Base-by-base conservation (phyloP, 1,140 invertebrate species). In the Chrysomallon squamiferum region DNA sequence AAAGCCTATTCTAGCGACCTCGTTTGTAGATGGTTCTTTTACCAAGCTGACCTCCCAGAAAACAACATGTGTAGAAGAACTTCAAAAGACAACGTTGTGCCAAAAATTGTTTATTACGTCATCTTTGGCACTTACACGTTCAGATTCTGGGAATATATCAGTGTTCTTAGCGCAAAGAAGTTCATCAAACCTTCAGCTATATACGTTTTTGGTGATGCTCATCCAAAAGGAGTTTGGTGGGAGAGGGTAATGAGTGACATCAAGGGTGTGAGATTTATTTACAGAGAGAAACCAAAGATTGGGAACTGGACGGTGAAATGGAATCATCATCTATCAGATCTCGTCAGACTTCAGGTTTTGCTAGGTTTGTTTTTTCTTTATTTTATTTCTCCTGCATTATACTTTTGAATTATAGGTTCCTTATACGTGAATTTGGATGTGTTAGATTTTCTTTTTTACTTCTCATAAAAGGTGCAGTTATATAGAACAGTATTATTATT, bases 61-160 rank as follows among this genome's bases (percentile, higher is more conserved):
- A 41, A 41, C 7, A 18, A 18, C 47, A 54, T 49, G 20, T 43
- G 50, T 32, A 35, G 18, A 15, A 33, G 38, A 27, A 35, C 38
- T 41, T 7, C 6, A 43, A 38, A 43, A 22, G 58, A 38, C 22
- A 20, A 22, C 15, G 29, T 49, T 6, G 62, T 71, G 5, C 69
- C 69, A 9, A 63, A 54, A 45, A 56, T 68, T 43, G 69, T 71
- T 20, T 71, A 71, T n/a, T 71, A 63, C 25, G 65, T 71, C 41
- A 71, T 66, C 22, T 71, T 68, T 35, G 69, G 69, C 6, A 30
- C 61, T 7, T 71, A 68, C 62, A 59, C 22, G 5, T 71, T 71
- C 58, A 15, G 62, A 18, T 68, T 71, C 49, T 65, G 62, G 62
- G 45, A 71, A 32, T 71, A 71, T 62, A 59, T 71, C 35, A 61